These are phyloP conservation scores for Brenthis daphne DNA, from an alignment of 2,888 invertebrate genomes.

Conservation along the genomic window DNA sequence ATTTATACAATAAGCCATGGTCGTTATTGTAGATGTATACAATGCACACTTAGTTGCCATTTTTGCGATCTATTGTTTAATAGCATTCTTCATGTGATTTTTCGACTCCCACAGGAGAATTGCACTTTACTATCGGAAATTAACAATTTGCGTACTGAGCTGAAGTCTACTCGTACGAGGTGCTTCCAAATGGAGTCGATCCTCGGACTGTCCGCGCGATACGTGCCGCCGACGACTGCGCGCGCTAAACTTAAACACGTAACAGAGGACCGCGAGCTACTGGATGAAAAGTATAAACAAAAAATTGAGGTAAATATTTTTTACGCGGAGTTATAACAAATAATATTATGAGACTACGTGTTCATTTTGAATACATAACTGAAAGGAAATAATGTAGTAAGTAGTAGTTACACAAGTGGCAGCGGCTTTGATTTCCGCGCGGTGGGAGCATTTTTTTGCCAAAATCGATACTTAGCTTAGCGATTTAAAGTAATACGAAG, in stretches of 20 bases:
- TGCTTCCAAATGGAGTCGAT: conserved; percentile 88
- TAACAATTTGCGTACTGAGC: conserved; percentile 86
- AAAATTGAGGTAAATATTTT: conserved; percentile 69
- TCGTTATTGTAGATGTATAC: not conserved
- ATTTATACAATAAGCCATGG: not conserved
- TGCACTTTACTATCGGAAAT: conserved; percentile 89
- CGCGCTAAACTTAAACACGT: conserved; percentile 84
- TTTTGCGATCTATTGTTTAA: not conserved
- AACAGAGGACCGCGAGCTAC: conserved; percentile 82
- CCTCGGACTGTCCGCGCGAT: conserved; percentile 83
- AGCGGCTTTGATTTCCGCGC: too few species aligned
- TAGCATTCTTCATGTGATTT: not conserved
- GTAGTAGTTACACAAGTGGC: too few species aligned
- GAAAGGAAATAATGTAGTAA: too few species aligned
- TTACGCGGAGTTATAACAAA: too few species aligned
- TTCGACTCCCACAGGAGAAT: conserved; percentile 83
- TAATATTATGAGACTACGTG: too few species aligned
- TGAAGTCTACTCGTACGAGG: conserved; percentile 85
- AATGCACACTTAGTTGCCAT: not conserved
- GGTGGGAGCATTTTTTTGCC: too few species aligned
- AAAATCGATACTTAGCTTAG: too few species aligned
- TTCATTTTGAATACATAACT: too few species aligned
- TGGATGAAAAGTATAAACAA: conserved; percentile 80
- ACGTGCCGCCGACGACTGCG: conserved; percentile 82
- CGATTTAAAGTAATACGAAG: too few species aligned